Evolutionary conservation across 2,888 invertebrate species (phyloP).

Genomic region (Hirtodrosophila trivittata): DNA sequence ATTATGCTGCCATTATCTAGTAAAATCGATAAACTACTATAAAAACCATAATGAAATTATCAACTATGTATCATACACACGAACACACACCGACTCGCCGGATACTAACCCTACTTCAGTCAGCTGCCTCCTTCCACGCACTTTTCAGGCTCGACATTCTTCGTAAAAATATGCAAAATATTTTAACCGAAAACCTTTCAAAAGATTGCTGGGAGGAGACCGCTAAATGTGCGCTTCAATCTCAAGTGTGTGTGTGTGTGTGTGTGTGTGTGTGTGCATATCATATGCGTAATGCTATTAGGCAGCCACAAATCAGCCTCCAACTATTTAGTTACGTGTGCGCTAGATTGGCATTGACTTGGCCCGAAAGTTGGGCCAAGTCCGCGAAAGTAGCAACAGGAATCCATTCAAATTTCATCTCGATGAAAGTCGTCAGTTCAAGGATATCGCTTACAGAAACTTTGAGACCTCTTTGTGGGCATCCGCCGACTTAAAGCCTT

Average conservation of each 20-base stretch:
- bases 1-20: constrained; percentile 6
- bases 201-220: constrained; percentile 60
- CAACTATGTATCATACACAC: constrained; percentile 48
- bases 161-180: constrained; percentile 71
- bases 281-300: constrained; percentile 58
- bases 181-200: constrained; percentile 73
- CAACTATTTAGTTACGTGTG: constrained; percentile 3
- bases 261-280: constrained; percentile 24
- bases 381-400: constrained; percentile 18
- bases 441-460: neutral
- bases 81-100: neutral
- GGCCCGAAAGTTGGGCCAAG: constrained; percentile 3
- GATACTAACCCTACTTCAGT: constrained; percentile 7
- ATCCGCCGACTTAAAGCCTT: too few species aligned
- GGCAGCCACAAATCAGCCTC: constrained; percentile 23
- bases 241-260: neutral
- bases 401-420: constrained; percentile 15
- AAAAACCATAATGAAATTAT: constrained; percentile 67
- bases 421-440: too few species aligned
- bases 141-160: constrained; percentile 38
- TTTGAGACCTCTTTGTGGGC: too few species aligned
- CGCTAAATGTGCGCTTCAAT: constrained; percentile 15
- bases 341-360: constrained; percentile 26
- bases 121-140: constrained; percentile 5
- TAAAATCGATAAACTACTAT: constrained; percentile 69